Conservation (phyloP, 2,888 invertebrate species). For the Eugnorisma glareosa region DNA sequence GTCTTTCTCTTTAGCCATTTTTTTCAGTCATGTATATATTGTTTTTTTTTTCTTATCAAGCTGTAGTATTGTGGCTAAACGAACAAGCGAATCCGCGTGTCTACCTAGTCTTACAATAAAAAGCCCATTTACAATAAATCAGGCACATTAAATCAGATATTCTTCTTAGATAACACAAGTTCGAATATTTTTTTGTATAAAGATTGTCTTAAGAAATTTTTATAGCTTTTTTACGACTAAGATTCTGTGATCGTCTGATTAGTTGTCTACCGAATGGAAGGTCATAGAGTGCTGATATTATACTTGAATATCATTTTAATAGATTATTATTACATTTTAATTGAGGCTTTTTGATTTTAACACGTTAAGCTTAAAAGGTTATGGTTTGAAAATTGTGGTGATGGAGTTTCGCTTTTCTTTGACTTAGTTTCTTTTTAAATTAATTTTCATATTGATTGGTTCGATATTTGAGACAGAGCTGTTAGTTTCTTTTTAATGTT, state of each 20-base stretch:
- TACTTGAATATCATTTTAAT: conserved; percentile 66
- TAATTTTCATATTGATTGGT: not conserved
- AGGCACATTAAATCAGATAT: conserved; percentile 71
- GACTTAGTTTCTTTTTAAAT: not conserved
- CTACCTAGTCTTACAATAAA: conserved; percentile 72
- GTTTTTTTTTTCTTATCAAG: no score
- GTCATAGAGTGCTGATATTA: conserved; percentile 45
- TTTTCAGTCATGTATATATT: no score
- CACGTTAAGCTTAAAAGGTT: conserved; percentile 32
- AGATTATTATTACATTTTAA: conserved; percentile 65
- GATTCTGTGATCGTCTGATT: conserved; percentile 58
- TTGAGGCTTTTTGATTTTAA: conserved; percentile 53
- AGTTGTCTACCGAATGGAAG: conserved; percentile 46
- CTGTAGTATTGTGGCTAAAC: not conserved
- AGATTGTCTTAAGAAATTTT: conserved; percentile 73
- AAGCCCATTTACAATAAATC: conserved; percentile 69
- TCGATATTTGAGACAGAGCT: not conserved
- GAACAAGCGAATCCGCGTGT: conserved; percentile 20
- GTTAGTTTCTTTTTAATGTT: not conserved
- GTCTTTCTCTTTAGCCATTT: not conserved
- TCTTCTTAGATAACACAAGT: conserved; percentile 65
- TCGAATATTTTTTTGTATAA: conserved; percentile 63
- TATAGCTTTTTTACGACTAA: conserved; percentile 72
- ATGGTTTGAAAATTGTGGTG: not conserved
- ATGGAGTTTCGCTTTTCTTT: conserved; percentile 20